Conservation (phyloP, 2,797 vertebrate genomes). For the Sebastes flavidus region DNA sequence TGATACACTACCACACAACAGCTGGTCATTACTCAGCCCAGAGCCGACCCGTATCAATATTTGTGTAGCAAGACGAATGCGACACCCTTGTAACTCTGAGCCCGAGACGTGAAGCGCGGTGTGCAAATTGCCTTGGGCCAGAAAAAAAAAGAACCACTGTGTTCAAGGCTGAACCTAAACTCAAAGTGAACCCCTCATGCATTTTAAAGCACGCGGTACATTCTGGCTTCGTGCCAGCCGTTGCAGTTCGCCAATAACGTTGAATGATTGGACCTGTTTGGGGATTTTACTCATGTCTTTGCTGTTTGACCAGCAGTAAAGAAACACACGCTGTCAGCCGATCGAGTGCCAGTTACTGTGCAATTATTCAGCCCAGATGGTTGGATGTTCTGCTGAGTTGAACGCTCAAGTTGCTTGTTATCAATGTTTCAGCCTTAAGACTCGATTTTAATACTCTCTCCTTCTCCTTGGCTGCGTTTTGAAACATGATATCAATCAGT, state of each 20-base stretch:
- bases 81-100: constrained; percentile 23
- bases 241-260: constrained; percentile 55
- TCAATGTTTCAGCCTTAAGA: constrained; percentile 38
- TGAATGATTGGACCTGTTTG: constrained; percentile 60
- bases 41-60: constrained; percentile 36
- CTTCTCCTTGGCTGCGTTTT: neutral
- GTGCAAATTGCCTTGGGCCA: constrained; percentile 21
- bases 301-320: constrained; percentile 50
- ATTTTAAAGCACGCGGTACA: constrained; percentile 46
- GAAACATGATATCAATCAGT: constrained; percentile 39
- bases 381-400: constrained; percentile 61
- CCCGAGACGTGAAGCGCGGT: neutral
- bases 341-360: constrained; percentile 58
- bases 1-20: constrained; percentile 26
- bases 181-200: constrained; percentile 47
- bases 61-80: constrained; percentile 42
- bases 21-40: constrained; percentile 36
- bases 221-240: constrained; percentile 49
- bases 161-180: constrained; percentile 33
- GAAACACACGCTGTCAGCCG: constrained; percentile 45
- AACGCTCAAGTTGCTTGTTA: constrained; percentile 53
- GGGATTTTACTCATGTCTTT: constrained; percentile 54
- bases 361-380: constrained; percentile 60
- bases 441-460: constrained; percentile 6
- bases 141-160: constrained; percentile 29